Evolutionary conservation across 2,888 invertebrate species (phyloP), one percentile per base, ranked within the genome.

Genomic region (Cryptophagus acutangulus): DNA sequence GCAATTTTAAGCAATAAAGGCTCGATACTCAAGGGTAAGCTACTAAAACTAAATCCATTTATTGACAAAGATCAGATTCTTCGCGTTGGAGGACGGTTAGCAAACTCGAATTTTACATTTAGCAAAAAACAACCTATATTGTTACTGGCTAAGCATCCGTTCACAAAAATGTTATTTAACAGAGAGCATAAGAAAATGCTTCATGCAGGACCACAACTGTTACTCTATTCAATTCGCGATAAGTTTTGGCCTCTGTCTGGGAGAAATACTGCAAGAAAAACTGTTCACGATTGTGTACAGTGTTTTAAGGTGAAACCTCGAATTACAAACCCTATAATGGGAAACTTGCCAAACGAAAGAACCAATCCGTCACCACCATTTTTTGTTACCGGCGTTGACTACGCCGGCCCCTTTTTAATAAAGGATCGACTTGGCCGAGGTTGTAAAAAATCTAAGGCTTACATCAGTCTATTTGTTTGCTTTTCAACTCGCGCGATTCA

Each of bases 21-120:
- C n/a, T n/a, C n/a, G n/a, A n/a, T n/a, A n/a, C n/a, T n/a, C n/a
- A n/a, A n/a, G n/a, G n/a, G n/a, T n/a, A n/a, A n/a, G n/a, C n/a
- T n/a, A n/a, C n/a, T n/a, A n/a, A n/a, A n/a, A 9, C 36, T 43
- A 9, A 43, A 36, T 30, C 40, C 39, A 5, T 40, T 43, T 18
- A 4, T 34, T 3, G 39, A 39, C 13, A 4, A 28, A 8, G 2
- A 35, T 3, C 29, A 29, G 3, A 2, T 40, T 12, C 28, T 43
- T 6, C 28, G 40, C 9, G 41, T 41, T 17, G 35, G 36, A 9
- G 36, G 40, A 12, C n/a, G 40, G 16, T 10, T 40, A 16, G 8
- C 12, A 8, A 20, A 40, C 3, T 15, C 40, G 1, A 1, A 14
- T n/a, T 3, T 26, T 3, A 6, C 10, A 8, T 29, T 20, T 20